phyloP scores from a whole-genome alignment of 2,888 invertebrate genomes.

The Agapetus fuscipes region DNA sequence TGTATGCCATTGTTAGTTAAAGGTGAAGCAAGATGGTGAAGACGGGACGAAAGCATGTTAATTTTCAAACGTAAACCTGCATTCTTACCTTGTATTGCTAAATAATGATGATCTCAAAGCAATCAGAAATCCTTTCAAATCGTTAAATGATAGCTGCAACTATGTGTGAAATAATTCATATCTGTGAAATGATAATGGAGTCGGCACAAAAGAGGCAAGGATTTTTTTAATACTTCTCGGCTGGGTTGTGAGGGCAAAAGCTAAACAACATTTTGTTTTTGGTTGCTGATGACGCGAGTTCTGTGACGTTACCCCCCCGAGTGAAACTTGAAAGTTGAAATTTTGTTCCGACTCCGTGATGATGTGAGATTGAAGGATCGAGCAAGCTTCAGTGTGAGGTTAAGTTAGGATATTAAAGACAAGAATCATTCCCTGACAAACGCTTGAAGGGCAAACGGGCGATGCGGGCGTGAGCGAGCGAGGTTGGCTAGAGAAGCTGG shows the following conservation, averaged over 20 bases:
- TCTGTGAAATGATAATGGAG: background rate
- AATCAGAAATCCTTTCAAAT: background rate
- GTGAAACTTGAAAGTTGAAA: slow-evolving; percentile 1
- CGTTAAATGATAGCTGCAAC: background rate
- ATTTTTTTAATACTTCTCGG: no score
- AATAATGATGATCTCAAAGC: background rate
- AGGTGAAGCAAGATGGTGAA: slow-evolving; percentile 11
- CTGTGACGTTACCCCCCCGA: no score
- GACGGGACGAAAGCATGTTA: slow-evolving; percentile 15
- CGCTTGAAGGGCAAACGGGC: slow-evolving; percentile 43
- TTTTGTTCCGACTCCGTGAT: slow-evolving; percentile 5
- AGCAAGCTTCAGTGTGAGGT: slow-evolving; percentile 15
- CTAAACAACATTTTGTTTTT: no score
- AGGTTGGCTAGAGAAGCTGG: no score
- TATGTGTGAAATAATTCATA: slow-evolving; percentile 1
- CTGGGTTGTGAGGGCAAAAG: no score
- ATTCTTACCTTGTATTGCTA: slow-evolving; percentile 15
- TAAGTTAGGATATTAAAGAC: slow-evolving; percentile 27
- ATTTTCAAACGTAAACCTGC: slow-evolving; percentile 10
- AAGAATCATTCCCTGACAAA: slow-evolving; percentile 54
- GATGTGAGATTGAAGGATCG: slow-evolving; percentile 6
- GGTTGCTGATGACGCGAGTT: no score
- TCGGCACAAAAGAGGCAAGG: no score
- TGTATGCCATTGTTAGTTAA: slow-evolving; percentile 17
- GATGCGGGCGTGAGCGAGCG: slow-evolving; percentile 18